Conservation (phyloP, 2,888 invertebrate species). For the Melanchra persicariae region DNA sequence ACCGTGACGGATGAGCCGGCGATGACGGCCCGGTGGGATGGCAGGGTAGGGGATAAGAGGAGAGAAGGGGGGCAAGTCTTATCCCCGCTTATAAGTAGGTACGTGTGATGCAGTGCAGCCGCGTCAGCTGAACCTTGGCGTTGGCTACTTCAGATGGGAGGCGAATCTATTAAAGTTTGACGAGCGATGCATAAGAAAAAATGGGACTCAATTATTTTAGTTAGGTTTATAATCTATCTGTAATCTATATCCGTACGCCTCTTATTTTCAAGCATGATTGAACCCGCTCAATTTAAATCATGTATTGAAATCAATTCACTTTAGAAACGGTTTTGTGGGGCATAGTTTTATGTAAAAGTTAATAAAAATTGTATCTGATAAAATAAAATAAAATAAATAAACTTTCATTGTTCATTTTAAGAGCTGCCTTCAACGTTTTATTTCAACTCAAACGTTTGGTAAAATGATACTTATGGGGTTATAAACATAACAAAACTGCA, state of each 20-base stretch:
- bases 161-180: constrained; percentile 39
- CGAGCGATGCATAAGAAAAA: not conserved
- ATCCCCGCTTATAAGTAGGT: constrained; percentile 48
- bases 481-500: constrained; percentile 50
- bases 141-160: constrained; percentile 27
- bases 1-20: constrained; percentile 80
- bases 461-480: constrained; percentile 25
- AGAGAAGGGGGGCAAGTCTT: constrained; percentile 51
- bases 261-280: not conserved
- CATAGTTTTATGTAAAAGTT: too few species aligned
- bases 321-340: too few species aligned
- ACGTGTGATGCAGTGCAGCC: constrained; percentile 63
- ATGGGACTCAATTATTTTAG: not conserved
- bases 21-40: constrained; percentile 69
- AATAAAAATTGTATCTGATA: too few species aligned
- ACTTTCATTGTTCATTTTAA: not conserved
- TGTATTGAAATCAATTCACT: not conserved
- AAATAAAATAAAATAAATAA: too few species aligned
- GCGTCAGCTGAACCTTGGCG: constrained; percentile 52
- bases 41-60: constrained; percentile 32
- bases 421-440: not conserved
- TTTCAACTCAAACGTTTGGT: constrained; percentile 25
- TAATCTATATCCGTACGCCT: too few species aligned
- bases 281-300: not conserved
- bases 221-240: not conserved